phyloP scores from a whole-genome alignment of 2,113 vertebrate genomes.

The Burhinus bistriatus region DNA sequence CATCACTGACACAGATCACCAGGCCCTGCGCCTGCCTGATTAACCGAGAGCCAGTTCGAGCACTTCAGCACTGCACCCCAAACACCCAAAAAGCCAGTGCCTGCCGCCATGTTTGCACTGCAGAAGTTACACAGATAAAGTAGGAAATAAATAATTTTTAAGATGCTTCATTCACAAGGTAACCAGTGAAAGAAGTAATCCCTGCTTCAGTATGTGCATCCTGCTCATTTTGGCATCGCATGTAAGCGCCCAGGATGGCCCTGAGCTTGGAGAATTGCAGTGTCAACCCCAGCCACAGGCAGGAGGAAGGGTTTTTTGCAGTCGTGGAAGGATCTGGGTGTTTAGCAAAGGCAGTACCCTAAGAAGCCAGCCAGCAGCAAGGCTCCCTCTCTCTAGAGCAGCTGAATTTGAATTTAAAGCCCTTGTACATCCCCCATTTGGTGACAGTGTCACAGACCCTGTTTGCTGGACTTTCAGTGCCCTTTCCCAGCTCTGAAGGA shows the following conservation, averaged over 20 bases:
- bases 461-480: not conserved
- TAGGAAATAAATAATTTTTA: not conserved
- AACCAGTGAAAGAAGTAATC: not conserved
- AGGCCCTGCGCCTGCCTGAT: rapidly evolving
- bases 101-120: not conserved
- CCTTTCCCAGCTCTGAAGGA: not conserved
- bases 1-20: too few species aligned
- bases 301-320: not conserved
- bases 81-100: not conserved
- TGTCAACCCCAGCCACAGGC: not conserved
- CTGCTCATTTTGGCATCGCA: not conserved
- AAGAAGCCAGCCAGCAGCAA: not conserved
- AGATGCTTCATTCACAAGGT: not conserved
- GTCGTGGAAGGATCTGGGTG: not conserved
- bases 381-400: not conserved
- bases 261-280: not conserved
- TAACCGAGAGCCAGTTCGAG: rapidly evolving
- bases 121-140: not conserved
- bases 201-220: not conserved
- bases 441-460: not conserved
- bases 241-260: not conserved
- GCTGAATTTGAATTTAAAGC: not conserved
- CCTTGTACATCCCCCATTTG: not conserved
- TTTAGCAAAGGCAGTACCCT: rapidly evolving
- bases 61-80: not conserved